phyloP scores from a whole-genome alignment of 2,797 vertebrate species.

The Acanthornis magna region DNA sequence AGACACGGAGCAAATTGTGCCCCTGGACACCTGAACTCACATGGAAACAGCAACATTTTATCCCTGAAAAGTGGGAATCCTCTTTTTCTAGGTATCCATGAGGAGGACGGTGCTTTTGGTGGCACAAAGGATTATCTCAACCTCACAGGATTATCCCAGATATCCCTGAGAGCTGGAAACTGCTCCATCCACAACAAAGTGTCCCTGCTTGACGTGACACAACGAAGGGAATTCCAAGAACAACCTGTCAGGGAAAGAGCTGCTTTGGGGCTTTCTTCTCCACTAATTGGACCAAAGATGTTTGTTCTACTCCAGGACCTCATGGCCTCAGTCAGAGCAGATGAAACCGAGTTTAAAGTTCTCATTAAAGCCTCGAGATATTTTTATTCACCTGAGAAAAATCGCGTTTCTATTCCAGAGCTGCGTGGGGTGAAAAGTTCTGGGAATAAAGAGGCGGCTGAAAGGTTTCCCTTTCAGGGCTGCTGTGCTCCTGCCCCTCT shows the following conservation, averaged over 20 bases:
- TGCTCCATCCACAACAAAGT: not conserved
- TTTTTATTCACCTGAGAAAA: conserved; percentile 13
- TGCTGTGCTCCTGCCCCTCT: not conserved
- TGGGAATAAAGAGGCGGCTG: not conserved
- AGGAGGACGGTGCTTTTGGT: not conserved
- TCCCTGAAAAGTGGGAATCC: not conserved
- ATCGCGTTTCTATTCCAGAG: not conserved
- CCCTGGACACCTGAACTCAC: not conserved
- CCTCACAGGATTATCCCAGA: not conserved
- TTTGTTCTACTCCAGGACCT: conserved; percentile 30
- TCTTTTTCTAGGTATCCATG: not conserved
- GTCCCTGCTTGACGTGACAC: not conserved
- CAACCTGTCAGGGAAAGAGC: not conserved
- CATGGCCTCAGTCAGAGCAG: not conserved
- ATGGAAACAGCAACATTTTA: not conserved
- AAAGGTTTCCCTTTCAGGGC: not conserved
- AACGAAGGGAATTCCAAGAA: not conserved
- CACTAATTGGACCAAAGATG: conserved; percentile 5
- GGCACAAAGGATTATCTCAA: not conserved
- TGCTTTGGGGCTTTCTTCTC: not conserved
- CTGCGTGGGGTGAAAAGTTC: not conserved
- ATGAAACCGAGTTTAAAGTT: conserved; percentile 23
- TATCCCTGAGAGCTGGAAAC: not conserved
- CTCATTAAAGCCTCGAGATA: not conserved
- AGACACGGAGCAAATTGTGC: not conserved